Conservation (phyloP, 2,113 vertebrate genomes). For the Myotis davidii region DNA sequence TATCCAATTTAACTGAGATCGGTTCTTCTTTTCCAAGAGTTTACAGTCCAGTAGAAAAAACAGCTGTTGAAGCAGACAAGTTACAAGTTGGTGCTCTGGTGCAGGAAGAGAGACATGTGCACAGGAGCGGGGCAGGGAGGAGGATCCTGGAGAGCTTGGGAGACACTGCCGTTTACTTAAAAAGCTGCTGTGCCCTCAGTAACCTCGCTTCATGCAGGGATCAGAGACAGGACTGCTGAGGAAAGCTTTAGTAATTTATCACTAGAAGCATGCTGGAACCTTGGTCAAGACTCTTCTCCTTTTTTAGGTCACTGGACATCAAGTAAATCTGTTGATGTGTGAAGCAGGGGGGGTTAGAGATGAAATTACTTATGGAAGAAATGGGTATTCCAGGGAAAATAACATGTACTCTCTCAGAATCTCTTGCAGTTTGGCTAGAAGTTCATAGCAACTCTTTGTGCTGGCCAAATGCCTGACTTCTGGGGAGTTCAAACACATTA, state of each 20-base stretch:
- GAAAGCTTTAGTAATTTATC: not conserved
- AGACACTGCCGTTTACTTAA: not conserved
- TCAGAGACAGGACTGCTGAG: not conserved
- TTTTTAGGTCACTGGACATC: not conserved
- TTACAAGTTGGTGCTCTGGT: not conserved
- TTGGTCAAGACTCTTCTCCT: not conserved
- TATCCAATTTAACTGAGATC: not conserved
- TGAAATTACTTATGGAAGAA: conserved; percentile 34
- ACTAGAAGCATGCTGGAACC: not conserved
- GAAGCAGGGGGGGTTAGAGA: not conserved
- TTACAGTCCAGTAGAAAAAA: not conserved
- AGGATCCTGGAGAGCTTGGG: not conserved
- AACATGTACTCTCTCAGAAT: conserved; percentile 23
- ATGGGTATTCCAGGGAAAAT: conserved; percentile 27
- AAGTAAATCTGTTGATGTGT: not conserved
- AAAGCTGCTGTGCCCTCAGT: not conserved
- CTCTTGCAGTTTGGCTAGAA: conserved; percentile 41
- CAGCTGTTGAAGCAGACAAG: not conserved
- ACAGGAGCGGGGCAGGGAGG: not conserved
- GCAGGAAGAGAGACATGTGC: not conserved
- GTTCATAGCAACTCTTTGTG: conserved; percentile 16
- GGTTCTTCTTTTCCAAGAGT: not conserved
- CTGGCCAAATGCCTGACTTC: conserved; percentile 45
- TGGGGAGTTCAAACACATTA: conserved; percentile 38
- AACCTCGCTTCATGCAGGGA: not conserved